These are phyloP conservation scores for Mesembrinibis cayennensis DNA, from an alignment of 2,113 vertebrate species.

Conservation along the genomic window DNA sequence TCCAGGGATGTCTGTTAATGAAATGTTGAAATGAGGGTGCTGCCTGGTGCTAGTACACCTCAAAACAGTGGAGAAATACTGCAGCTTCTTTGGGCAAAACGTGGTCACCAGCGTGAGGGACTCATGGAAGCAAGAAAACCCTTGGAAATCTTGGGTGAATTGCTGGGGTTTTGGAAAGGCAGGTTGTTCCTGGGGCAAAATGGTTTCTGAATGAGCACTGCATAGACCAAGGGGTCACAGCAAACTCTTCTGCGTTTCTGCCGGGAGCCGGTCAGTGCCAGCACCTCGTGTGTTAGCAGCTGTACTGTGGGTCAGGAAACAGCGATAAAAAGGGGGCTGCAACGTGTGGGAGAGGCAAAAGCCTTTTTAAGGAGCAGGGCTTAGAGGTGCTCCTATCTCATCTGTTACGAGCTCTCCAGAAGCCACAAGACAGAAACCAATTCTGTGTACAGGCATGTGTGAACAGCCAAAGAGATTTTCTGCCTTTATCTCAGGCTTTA, in stretches of 20 bases:
- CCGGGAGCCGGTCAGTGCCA: background rate
- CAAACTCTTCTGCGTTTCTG: background rate
- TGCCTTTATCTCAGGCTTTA: background rate
- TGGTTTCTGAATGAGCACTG: background rate
- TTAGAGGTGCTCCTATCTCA: background rate
- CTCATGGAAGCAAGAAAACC: background rate
- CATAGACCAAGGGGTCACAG: background rate
- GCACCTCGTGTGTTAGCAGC: background rate
- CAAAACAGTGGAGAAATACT: background rate
- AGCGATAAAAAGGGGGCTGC: background rate
- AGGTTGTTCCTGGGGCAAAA: background rate
- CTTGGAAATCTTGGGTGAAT: background rate
- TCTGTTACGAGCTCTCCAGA: background rate
- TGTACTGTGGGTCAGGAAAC: background rate
- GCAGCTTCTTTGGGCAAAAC: background rate
- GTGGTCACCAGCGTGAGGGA: background rate
- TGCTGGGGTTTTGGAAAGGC: background rate
- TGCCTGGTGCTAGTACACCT: background rate
- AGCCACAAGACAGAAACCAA: background rate
- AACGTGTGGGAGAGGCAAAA: background rate
- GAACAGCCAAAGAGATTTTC: background rate
- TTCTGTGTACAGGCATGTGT: fast-evolving
- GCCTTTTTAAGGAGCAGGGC: background rate
- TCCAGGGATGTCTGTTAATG: background rate
- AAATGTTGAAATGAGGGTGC: background rate